These are phyloP conservation scores for Galeopterus variegatus DNA, from an alignment of 2,113 vertebrate species.

Conservation along the genomic window DNA sequence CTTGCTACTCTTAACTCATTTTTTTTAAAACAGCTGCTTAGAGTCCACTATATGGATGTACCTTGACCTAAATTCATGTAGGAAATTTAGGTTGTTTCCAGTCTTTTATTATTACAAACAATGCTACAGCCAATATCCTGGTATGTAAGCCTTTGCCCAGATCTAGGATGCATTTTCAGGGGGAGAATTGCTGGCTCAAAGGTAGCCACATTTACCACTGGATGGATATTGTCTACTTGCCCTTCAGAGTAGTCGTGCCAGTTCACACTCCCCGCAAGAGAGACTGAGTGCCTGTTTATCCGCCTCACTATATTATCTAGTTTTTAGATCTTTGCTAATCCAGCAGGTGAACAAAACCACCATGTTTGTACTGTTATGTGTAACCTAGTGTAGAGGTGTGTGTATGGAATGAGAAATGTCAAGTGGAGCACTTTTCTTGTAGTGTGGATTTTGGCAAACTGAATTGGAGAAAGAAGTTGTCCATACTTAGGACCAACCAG, in stretches of 20 bases:
- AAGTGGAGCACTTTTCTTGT: not conserved
- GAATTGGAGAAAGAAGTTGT: not conserved
- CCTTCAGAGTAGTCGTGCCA: not conserved
- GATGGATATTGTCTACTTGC: not conserved
- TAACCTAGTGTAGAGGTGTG: not conserved
- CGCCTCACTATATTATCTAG: not conserved
- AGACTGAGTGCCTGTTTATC: not conserved
- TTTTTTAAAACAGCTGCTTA: not conserved
- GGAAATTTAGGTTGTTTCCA: not conserved
- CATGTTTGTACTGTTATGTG: not conserved
- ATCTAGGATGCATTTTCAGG: not conserved
- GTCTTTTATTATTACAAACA: not conserved
- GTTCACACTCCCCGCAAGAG: not conserved
- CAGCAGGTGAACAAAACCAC: not conserved
- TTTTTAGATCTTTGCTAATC: not conserved
- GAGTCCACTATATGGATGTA: not conserved
- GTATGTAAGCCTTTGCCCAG: not conserved
- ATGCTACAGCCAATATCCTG: rapidly evolving
- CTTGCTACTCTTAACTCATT: too few species aligned
- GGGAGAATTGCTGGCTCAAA: not conserved
- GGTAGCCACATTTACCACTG: rapidly evolving
- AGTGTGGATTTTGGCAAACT: not conserved
- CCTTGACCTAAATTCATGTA: rapidly evolving
- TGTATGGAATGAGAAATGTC: not conserved
- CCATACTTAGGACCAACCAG: not conserved